Conservation (phyloP, 1,140 invertebrate genomes). For the Aphelinus certus region DNA sequence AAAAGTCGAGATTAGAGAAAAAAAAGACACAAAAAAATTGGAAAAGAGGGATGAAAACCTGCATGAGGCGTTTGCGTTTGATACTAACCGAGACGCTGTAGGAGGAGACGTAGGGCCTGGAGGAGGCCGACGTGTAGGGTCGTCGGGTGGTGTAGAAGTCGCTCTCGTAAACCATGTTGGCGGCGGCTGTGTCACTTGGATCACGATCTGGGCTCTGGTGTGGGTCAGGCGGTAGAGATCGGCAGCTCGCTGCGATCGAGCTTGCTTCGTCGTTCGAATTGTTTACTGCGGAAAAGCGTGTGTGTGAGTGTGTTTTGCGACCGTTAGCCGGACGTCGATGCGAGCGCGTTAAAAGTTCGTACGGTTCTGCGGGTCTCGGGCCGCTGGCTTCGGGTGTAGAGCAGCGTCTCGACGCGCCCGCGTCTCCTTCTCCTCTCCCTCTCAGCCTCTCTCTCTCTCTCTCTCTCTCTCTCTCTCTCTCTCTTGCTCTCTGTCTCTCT, state of each 20-base stretch:
- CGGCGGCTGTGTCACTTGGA: conserved; percentile 40
- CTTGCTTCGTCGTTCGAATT: conserved; percentile 37
- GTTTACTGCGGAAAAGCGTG: not conserved
- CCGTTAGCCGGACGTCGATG: conserved; percentile 39
- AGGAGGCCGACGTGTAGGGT: conserved; percentile 70
- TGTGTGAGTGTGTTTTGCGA: conserved; percentile 27
- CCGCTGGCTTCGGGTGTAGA: not conserved
- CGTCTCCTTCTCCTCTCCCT: conserved; percentile 27
- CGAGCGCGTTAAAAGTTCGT: conserved; percentile 62
- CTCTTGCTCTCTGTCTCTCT: not conserved
- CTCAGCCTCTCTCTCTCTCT: conserved; percentile 1
- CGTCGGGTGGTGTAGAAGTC: conserved; percentile 88
- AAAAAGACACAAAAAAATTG: conserved; percentile 16
- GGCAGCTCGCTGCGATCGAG: not conserved
- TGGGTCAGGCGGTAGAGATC: not conserved
- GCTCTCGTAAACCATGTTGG: conserved; percentile 87
- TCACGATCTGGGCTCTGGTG: conserved; percentile 6
- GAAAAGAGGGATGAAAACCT: conserved; percentile 16
- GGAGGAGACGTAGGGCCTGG: conserved; percentile 74
- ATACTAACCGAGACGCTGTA: conserved; percentile 82
- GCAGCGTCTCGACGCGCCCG: not conserved
- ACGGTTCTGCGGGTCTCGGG: conserved; percentile 54
- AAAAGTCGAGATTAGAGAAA: conserved; percentile 15
- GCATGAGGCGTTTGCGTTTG: not conserved
- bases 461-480: not conserved